phyloP scores from a whole-genome alignment of 2,797 vertebrate genomes.

The Acridotheres tristis region DNA sequence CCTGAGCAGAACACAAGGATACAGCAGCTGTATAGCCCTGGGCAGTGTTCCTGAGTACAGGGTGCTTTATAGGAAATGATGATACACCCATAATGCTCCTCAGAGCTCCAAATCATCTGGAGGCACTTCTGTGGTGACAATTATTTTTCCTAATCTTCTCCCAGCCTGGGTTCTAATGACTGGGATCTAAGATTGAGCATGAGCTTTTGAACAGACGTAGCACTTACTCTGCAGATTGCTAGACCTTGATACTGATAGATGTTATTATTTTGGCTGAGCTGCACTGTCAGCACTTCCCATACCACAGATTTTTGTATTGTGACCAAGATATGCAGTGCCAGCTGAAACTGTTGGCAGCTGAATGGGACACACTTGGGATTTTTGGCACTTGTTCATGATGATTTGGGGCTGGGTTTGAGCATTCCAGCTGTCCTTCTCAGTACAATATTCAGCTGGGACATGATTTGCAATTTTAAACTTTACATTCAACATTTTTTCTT shows the following conservation, averaged over 20 bases:
- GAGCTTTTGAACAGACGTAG: neutral
- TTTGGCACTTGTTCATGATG: neutral
- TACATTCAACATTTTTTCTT: neutral
- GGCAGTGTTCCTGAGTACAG: neutral
- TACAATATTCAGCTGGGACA: neutral
- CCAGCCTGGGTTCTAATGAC: neutral
- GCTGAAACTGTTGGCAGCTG: conserved; percentile 22
- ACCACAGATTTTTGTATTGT: neutral
- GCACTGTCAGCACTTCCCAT: conserved; percentile 17
- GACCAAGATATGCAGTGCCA: neutral
- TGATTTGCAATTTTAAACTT: neutral
- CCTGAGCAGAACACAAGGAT: neutral
- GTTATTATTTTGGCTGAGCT: neutral
- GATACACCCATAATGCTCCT: neutral
- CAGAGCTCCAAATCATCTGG: neutral
- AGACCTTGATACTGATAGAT: neutral
- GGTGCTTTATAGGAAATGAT: neutral
- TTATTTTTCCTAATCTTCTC: neutral
- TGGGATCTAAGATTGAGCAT: neutral
- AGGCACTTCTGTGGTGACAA: neutral
- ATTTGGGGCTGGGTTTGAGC: neutral
- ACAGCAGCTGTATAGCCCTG: neutral
- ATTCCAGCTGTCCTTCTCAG: neutral
- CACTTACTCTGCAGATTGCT: neutral
- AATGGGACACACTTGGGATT: neutral